Conservation (phyloP, 35 echinoderm and acorn worm species). For the Amphiura filiformis region DNA sequence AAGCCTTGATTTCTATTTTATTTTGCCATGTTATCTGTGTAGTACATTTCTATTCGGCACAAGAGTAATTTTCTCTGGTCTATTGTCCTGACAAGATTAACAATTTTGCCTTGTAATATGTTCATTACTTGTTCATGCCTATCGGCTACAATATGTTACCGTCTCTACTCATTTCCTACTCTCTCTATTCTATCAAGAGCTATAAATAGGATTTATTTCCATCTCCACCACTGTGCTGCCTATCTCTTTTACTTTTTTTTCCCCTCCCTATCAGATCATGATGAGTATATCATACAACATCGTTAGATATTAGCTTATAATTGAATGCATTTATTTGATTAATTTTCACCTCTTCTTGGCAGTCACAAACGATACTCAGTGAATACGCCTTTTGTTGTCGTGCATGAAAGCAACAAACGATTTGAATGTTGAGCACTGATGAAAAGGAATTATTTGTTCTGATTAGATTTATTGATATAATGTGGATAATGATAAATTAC, state of each 20-base stretch:
- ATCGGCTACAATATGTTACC: neutral
- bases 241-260: neutral
- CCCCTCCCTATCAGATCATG: no score
- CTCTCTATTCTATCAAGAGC: neutral
- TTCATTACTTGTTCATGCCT: conserved; percentile 14
- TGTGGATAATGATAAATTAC: no score
- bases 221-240: neutral
- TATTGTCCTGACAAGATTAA: neutral
- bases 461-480: no score
- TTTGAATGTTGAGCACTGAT: no score
- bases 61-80: conserved; percentile 11
- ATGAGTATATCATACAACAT: no score
- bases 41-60: neutral
- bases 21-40: conserved; percentile 6
- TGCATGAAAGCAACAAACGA: no score
- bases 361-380: no score
- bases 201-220: conserved; percentile 10
- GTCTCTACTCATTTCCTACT: neutral
- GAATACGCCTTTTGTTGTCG: no score
- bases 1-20: conserved; percentile 7
- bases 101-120: conserved; percentile 15
- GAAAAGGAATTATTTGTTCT: no score
- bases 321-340: no score
- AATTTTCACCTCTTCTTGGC: no score
- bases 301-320: no score